Evolutionary conservation across 23 tunicate genomes (phyloP), one percentile per base, ranked within the genome.

Genomic region (Ciona savignyi): DNA sequence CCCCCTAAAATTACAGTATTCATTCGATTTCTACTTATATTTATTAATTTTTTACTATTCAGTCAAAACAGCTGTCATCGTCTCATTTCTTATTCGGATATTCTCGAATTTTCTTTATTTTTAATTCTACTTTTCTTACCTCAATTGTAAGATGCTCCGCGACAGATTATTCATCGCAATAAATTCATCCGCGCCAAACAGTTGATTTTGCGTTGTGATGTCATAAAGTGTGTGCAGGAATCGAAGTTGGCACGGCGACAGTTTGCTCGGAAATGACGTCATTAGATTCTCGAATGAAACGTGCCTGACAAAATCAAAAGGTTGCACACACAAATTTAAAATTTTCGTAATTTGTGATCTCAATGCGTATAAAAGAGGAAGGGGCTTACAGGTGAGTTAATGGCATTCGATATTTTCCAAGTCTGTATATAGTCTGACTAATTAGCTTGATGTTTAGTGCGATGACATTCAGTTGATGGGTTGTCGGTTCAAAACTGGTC

Each of bases 171-270:
- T 42, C 87, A 82, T 82, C 25, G 87, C 87, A 51, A 82, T 68
- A 66, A 82, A 82, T 74, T 82, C 87, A 32, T 82, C 80, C 23
- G 80, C 74, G 3, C 87, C 87, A 34, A 82, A 74, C 4, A 66
- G 33, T 25, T 30, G 72, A 77, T 67, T 82, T 68, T 74, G 87
- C 22, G 80, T 68, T 23, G 78, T 60, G 35, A 82, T 27, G 75
- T 82, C 77, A 62, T 82, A 74, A 70, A 82, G 49, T 51, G 72
- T 4, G 30, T 51, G 68, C 26, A 82, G 74, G 35, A 51, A 82
- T 27, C 62, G 72, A 4, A 29, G 1, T 32, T 82, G 87, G 51
- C 67, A 60, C 61, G 74, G 73, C 20, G 70, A 20, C 2, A 82
- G 34, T 32, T 62, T 23, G 1, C 65, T 19, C 3, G 87, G 80